Evolutionary conservation across 2,888 invertebrate genomes (phyloP).

Genomic region (Phragmatobia fuliginosa): DNA sequence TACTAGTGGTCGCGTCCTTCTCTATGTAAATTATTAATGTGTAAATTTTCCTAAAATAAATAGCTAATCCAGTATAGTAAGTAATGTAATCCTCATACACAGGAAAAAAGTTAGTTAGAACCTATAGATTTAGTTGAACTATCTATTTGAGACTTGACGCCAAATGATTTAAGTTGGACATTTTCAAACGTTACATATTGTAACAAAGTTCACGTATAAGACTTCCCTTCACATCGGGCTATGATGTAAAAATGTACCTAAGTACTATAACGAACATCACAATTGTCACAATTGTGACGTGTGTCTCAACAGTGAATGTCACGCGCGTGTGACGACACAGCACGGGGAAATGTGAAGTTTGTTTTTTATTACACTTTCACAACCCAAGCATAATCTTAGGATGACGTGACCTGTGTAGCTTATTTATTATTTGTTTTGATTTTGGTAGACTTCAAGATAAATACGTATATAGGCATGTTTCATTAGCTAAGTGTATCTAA

Average conservation of each 20-base stretch:
- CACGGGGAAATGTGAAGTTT: conserved; percentile 35
- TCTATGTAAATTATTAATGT: too few species aligned
- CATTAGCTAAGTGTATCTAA: not conserved
- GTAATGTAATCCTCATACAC: too few species aligned
- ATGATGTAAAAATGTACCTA: not conserved
- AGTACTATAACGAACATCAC: not conserved
- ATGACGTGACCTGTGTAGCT: conserved; percentile 47
- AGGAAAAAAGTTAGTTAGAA: too few species aligned
- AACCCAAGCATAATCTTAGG: conserved; percentile 40
- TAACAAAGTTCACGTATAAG: not conserved
- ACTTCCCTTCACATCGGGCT: not conserved
- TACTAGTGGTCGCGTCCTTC: too few species aligned
- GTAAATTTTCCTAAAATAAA: too few species aligned
- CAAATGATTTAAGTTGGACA: too few species aligned
- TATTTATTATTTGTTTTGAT: conserved; percentile 51
- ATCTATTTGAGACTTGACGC: too few species aligned
- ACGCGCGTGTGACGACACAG: conserved; percentile 34
- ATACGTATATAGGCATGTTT: not conserved
- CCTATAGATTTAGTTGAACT: too few species aligned
- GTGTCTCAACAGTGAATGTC: conserved; percentile 34
- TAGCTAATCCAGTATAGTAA: too few species aligned
- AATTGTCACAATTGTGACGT: conserved; percentile 13
- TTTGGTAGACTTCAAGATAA: conserved; percentile 24
- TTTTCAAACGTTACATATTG: too few species aligned
- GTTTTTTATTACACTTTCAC: conserved; percentile 41